These are phyloP conservation scores for Bradypodion ventrale DNA, from an alignment of 2,797 vertebrate genomes.

Conservation along the genomic window DNA sequence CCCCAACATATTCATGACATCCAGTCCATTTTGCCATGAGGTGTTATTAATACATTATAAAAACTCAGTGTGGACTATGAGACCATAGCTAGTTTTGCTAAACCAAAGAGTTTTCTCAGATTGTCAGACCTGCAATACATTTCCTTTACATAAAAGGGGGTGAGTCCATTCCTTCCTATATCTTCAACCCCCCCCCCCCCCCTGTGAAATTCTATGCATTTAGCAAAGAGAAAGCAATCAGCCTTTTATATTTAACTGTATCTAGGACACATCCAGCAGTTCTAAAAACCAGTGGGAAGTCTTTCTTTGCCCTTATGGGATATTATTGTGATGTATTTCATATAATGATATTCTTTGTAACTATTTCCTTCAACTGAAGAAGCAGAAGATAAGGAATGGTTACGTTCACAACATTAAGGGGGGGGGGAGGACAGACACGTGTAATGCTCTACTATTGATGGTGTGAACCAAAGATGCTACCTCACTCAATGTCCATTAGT, in stretches of 20 bases:
- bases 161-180: slow-evolving; percentile 57
- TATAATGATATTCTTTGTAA: slow-evolving; percentile 84
- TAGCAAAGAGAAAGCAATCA: slow-evolving; percentile 97
- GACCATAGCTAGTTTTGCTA: slow-evolving; percentile 65
- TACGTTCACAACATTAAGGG: slow-evolving; percentile 82
- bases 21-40: no score
- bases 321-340: slow-evolving; percentile 85
- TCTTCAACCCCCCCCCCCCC: slow-evolving; percentile 69
- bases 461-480: slow-evolving; percentile 99
- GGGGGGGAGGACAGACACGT: slow-evolving; percentile 70
- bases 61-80: slow-evolving; percentile 25
- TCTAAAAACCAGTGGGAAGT: slow-evolving; percentile 74
- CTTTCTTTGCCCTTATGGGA: slow-evolving; percentile 79
- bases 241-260: slow-evolving; percentile 75
- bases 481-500: slow-evolving; percentile 99
- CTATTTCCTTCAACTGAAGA: slow-evolving; percentile 84
- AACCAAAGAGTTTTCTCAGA: slow-evolving; percentile 78
- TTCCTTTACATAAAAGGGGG: slow-evolving; percentile 51
- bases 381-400: slow-evolving; percentile 85
- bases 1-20: no score
- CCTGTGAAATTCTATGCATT: slow-evolving; percentile 88
- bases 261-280: slow-evolving; percentile 80
- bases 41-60: no score
- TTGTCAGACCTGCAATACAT: slow-evolving; percentile 61
- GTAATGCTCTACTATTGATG: slow-evolving; percentile 96